These are phyloP conservation scores for Picus viridis DNA, from an alignment of 2,797 vertebrate genomes.

Conservation along the genomic window DNA sequence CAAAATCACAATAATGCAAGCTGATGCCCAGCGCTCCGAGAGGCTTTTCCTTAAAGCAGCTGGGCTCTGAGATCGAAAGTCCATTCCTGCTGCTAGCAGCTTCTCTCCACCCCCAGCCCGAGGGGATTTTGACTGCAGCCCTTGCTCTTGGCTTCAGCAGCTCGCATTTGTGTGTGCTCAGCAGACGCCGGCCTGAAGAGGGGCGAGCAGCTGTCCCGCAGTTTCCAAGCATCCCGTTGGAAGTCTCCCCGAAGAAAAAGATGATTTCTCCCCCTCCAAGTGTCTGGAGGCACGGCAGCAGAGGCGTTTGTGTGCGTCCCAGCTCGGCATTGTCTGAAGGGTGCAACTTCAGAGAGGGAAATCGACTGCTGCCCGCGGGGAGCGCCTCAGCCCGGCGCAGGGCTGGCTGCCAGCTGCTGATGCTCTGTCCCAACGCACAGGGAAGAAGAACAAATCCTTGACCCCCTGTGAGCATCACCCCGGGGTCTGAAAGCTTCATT, in stretches of 20 bases:
- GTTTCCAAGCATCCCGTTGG: not conserved
- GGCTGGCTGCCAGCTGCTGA: not conserved
- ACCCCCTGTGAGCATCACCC: not conserved
- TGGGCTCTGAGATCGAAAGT: not conserved
- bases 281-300: not conserved
- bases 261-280: not conserved
- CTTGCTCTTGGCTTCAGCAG: not conserved
- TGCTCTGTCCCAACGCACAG: not conserved
- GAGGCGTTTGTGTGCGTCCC: not conserved
- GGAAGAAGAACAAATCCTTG: not conserved
- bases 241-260: not conserved
- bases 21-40: not conserved
- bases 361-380: rapidly evolving
- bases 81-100: not conserved
- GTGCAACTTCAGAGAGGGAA: not conserved
- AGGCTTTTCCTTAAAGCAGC: not conserved
- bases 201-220: not conserved
- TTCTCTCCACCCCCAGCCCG: not conserved
- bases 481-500: not conserved
- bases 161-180: not conserved
- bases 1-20: constrained; percentile 4
- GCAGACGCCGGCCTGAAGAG: not conserved
- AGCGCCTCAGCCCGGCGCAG: not conserved
- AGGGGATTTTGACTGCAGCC: not conserved
- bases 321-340: not conserved